These are phyloP conservation scores for Orthonyx spaldingii DNA, from an alignment of 2,113 vertebrate genomes.

Conservation along the genomic window DNA sequence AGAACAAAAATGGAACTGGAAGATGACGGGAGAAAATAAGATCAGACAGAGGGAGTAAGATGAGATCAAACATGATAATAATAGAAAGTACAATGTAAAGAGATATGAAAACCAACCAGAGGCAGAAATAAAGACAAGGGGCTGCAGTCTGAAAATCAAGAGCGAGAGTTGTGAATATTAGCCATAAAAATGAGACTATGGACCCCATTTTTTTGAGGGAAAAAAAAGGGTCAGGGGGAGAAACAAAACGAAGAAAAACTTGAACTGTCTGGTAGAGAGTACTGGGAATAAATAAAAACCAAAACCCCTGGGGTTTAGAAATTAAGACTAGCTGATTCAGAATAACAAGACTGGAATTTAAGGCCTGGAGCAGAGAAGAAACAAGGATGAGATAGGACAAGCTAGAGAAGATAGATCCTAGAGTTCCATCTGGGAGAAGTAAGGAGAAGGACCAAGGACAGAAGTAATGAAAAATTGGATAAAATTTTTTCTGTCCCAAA, in stretches of 20 bases:
- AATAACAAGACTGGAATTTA: not conserved
- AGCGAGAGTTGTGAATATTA: not conserved
- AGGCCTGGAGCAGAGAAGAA: not conserved
- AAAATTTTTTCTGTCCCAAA: not conserved
- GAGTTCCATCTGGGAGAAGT: not conserved
- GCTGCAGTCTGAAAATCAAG: not conserved
- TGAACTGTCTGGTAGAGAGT: not conserved
- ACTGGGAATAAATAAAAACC: not conserved
- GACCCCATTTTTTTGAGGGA: fast-evolving
- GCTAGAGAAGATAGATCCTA: not conserved
- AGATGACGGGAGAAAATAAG: not conserved
- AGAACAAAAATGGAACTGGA: not conserved
- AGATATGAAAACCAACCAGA: not conserved
- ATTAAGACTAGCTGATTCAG: not conserved
- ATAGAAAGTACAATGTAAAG: not conserved
- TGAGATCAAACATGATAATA: not conserved
- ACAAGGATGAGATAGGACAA: not conserved
- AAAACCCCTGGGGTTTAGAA: not conserved
- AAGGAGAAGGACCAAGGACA: not conserved
- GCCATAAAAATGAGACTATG: not conserved
- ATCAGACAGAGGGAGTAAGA: not conserved
- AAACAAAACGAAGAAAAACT: not conserved
- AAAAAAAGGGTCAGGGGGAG: too few relatives aligned
- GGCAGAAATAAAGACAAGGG: not conserved
- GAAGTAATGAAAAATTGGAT: not conserved